A percentile compares a stretch with the other conserved stretches of the same genome.
Evolutionary conservation across 2,888 invertebrate genomes (phyloP).

Genomic region (Dichetophora obliterata): DNA sequence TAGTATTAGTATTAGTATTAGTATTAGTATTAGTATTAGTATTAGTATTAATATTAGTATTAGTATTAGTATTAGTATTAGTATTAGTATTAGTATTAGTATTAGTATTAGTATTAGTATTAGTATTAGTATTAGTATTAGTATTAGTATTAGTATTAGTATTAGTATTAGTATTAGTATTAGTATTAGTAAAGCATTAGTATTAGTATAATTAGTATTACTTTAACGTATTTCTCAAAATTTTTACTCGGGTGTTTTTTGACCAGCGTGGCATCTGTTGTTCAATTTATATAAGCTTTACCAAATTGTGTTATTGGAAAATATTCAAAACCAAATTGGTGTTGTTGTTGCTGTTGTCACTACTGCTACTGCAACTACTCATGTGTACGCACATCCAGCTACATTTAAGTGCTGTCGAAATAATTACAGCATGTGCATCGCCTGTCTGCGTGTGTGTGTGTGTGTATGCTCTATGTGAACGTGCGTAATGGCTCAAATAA

Average conservation of each 20-base stretch:
- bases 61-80: too few species aligned
- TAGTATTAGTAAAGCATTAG: too few species aligned
- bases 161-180: too few species aligned
- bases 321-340: conserved; percentile 15
- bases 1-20: too few species aligned
- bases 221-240: too few species aligned
- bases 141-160: too few species aligned
- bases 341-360: conserved; percentile 24
- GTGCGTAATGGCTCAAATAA: conserved; percentile 51
- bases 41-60: too few species aligned
- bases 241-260: not conserved
- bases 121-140: too few species aligned
- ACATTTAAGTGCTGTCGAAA: conserved; percentile 25
- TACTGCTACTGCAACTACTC: not conserved
- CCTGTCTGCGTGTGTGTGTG: not conserved
- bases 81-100: too few species aligned
- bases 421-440: conserved; percentile 12
- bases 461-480: not conserved
- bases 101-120: too few species aligned
- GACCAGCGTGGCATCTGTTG: conserved; percentile 7
- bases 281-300: not conserved
- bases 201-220: too few species aligned
- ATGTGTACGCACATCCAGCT: conserved; percentile 25
- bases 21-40: too few species aligned
- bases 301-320: not conserved